Base-by-base conservation (phyloP, 1,140 invertebrate genomes). In the Brachionus sp. region DNA sequence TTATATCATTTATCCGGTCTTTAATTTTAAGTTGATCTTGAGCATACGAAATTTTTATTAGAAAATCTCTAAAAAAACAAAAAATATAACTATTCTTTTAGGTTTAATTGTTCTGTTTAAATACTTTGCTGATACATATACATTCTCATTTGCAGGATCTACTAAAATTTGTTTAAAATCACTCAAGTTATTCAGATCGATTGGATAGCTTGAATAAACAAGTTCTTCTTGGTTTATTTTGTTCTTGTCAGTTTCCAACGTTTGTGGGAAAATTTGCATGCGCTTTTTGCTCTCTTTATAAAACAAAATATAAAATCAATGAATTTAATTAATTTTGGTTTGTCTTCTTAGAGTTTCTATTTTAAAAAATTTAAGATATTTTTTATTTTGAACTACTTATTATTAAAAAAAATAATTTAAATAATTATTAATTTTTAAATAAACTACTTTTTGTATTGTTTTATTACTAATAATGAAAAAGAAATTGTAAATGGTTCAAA, bases 101-200 rank as follows among this genome's bases (percentile, higher is more conserved):
- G n/a, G n/a, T 42, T 39, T 10, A 35, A 5, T 33, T 10, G 13
- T 13, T 33, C n/a, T 9, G 5, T 39, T 4, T 73, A 16, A 5
- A 16, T 73, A 46, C 70, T 75, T 75, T n/a, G 70, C 70, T 75
- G 39, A 44, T 44, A 75, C 70, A 46, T 35, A 75, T 29, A 75
- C 25, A 46, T 25, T 44, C 16, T 75, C 70, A 46, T 75, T 44
- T 35, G n/a, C 2, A 5, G n/a, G 12, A 39, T 75, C 70, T 42
- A 75, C 70, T 75, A 75, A 75, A 46, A 75, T 75, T 75, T 75
- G 39, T 75, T 75, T 75, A 46, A 75, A 75, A 25, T 75, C 42
- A 13, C 19, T 46, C 23, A 75, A 25, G 7, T 46, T 35, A 2
- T 39, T 46, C 13, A 46, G 19, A 25, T 75, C 25, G 12, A 46